Conservation (phyloP, 2,113 vertebrate species). For the Epinephelus fuscoguttatus region DNA sequence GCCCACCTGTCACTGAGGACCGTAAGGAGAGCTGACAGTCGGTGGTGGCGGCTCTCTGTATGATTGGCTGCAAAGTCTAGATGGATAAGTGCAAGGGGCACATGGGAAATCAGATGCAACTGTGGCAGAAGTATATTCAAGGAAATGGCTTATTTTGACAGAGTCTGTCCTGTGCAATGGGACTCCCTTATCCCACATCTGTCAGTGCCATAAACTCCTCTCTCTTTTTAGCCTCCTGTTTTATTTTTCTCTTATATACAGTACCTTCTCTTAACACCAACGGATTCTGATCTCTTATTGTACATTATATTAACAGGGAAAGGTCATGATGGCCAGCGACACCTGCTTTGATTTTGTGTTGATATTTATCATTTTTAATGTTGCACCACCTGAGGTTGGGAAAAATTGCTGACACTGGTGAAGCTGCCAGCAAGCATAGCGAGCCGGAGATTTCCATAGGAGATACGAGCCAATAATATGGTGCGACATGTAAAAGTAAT, state of each 20-base stretch:
- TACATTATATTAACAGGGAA: not conserved
- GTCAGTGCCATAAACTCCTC: not conserved
- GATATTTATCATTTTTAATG: slow-evolving; percentile 32
- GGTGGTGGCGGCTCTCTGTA: slow-evolving; percentile 2
- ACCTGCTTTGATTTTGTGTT: slow-evolving; percentile 10
- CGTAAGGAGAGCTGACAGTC: slow-evolving; percentile 45
- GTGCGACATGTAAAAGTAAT: not conserved
- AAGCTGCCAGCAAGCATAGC: not conserved
- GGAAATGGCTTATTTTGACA: slow-evolving; percentile 54
- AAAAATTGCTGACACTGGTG: slow-evolving; percentile 14
- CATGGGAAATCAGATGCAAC: slow-evolving; percentile 58
- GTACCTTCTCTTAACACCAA: slow-evolving; percentile 6
- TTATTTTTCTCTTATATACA: not conserved
- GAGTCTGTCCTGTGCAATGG: slow-evolving; percentile 41
- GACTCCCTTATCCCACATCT: slow-evolving; percentile 11
- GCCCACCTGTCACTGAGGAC: slow-evolving; percentile 33
- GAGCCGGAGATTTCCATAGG: slow-evolving; percentile 1
- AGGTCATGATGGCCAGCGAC: not conserved
- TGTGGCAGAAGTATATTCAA: slow-evolving; percentile 27
- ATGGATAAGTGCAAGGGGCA: slow-evolving; percentile 19
- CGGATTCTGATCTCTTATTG: not conserved
- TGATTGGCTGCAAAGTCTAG: slow-evolving; percentile 28
- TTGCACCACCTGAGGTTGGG: not conserved
- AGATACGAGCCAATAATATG: not conserved
- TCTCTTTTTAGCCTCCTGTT: not conserved